Base-by-base conservation (phyloP, 2,888 invertebrate genomes). In the Zhuqinia jingwanae region DNA sequence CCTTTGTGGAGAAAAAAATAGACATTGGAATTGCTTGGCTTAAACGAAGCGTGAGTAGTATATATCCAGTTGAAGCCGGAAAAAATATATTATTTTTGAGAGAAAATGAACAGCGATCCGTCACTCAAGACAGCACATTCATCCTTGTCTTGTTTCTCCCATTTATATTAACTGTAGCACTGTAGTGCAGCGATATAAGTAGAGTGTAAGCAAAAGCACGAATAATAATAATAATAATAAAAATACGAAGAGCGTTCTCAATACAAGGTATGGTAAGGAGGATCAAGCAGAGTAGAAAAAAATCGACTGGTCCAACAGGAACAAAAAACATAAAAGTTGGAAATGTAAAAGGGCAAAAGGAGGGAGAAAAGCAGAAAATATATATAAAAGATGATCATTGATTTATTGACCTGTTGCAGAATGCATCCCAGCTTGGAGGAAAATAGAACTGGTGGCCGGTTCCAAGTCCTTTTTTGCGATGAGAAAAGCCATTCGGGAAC, bases 341-440 rank as follows among this genome's bases (percentile, higher is more conserved):
- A 45, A 65, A 30, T n/a, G 20, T 20, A 47, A 27, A 36, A 11
- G 50, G n/a, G 65, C 2, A 56, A 17, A 68, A 42, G 36, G n/a
- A 68, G 11, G n/a, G 50, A 76, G 27, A 27, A 45, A 47, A 22
- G 60, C 25, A 63, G n/a, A 75, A 63, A 45, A 56, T 36, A 36
- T 3, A 36, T 45, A 78, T 70, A 73, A 78, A 58, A 60, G 75
- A 78, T 60, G 79, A 88, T 86, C 86, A 88, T 85, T 88, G 87
- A 88, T 88, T 88, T 88, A 86, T 83, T 85, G 87, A 88, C 88
- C 88, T 88, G 88, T 87, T 88, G 87, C 87, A 79, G 87, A 47
- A 53, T 82, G 77, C 20, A 75, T 75, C 30, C 36, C 36, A 36
- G 3, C 6, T 75, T 10, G 13, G 13, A 2, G 15, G 6, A 77